These are phyloP conservation scores for Eilema griseolum DNA, from an alignment of 2,888 invertebrate genomes.

Conservation along the genomic window DNA sequence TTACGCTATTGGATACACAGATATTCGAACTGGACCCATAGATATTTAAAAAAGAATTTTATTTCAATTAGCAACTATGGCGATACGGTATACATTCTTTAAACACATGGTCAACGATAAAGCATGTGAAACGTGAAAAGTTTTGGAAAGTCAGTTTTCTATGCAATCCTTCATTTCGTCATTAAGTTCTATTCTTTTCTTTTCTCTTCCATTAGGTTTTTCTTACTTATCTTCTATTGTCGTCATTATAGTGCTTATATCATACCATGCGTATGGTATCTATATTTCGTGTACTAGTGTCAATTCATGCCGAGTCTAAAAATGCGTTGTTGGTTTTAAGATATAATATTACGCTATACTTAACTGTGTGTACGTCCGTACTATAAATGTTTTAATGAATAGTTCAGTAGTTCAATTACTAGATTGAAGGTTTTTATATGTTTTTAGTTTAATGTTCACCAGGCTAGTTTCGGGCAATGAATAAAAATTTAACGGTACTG, in stretches of 20 bases:
- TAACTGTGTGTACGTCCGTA: background rate
- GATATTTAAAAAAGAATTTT: background rate
- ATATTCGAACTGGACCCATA: background rate
- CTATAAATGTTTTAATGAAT: background rate
- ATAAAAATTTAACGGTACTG: background rate
- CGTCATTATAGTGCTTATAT: background rate
- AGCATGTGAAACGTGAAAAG: too few relatives aligned
- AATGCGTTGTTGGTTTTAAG: background rate
- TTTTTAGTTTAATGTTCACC: background rate
- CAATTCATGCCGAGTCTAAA: background rate
- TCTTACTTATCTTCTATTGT: background rate
- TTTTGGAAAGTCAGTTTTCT: too few relatives aligned
- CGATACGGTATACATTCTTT: background rate
- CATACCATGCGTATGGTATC: background rate
- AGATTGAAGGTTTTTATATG: background rate
- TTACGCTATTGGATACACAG: background rate
- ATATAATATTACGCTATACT: background rate
- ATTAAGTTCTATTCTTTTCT: background rate
- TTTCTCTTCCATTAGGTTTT: background rate
- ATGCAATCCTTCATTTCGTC: background rate
- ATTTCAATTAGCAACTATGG: background rate
- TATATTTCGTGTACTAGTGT: background rate
- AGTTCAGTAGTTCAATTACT: slow-evolving; percentile 4
- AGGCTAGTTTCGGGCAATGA: background rate
- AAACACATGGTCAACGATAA: too few relatives aligned